Evolutionary conservation across 2,113 vertebrate genomes (phyloP).

Genomic region (Cyphomyrus plagiostoma): DNA sequence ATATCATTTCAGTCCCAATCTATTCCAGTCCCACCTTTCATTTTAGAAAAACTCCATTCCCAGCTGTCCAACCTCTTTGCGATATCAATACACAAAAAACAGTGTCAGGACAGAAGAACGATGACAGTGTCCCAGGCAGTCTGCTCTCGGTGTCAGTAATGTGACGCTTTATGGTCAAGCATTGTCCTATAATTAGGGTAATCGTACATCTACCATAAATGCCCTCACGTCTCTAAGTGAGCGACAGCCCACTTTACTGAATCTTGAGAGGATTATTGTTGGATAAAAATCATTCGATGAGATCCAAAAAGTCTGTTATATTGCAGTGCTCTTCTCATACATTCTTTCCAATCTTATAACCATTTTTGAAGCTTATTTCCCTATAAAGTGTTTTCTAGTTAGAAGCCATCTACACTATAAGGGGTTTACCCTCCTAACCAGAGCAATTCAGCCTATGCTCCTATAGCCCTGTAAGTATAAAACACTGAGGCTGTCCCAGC

Average conservation of each 20-base stretch:
- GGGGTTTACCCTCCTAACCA: background rate
- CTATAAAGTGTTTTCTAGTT: background rate
- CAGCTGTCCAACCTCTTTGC: background rate
- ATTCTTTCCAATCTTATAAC: background rate
- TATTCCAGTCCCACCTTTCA: conserved; percentile 20
- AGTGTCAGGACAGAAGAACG: background rate
- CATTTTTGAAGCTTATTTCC: background rate
- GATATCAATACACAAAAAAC: background rate
- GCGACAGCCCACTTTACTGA: background rate
- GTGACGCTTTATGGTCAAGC: background rate
- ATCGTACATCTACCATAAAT: background rate
- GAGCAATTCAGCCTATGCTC: background rate
- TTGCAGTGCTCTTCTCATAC: background rate
- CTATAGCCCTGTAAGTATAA: background rate
- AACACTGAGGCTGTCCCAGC: background rate
- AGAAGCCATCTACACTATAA: background rate
- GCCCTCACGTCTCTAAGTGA: background rate
- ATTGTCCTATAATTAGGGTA: background rate
- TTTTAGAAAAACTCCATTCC: background rate
- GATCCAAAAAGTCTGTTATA: background rate
- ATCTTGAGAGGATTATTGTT: background rate
- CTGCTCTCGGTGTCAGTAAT: background rate
- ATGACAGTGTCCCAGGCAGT: background rate
- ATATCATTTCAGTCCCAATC: background rate
- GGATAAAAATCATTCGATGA: background rate